A percentile compares a stretch with the other conserved stretches of the same genome.
Conservation (phyloP, 2,888 invertebrate genomes). For the Protonemura montana region DNA sequence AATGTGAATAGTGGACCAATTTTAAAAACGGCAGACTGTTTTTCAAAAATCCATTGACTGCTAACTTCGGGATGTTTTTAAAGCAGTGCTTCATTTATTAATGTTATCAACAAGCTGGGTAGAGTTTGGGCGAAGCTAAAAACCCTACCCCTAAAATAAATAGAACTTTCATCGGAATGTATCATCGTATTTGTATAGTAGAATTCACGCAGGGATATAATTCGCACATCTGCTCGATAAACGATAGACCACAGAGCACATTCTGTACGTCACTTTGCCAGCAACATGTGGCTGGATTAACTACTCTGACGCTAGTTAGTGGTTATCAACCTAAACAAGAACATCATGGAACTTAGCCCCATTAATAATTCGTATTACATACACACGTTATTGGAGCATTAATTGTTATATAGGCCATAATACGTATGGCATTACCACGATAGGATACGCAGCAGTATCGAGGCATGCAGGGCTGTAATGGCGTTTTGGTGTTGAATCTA, state of each 20-base stretch:
- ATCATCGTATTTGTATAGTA: background rate
- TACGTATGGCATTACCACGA: slow-evolving; percentile 12
- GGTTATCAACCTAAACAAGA: slow-evolving; percentile 28
- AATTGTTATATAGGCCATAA: slow-evolving; percentile 4
- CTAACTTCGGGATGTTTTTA: too few species aligned
- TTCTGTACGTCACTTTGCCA: background rate
- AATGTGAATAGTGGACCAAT: too few species aligned
- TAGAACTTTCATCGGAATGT: background rate
- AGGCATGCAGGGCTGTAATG: background rate
- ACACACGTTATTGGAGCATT: background rate
- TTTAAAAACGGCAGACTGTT: too few species aligned
- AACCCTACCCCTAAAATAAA: too few species aligned
- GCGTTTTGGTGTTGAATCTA: background rate
- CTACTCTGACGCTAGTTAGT: slow-evolving; percentile 16
- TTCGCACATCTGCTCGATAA: background rate
- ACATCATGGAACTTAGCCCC: slow-evolving; percentile 24
- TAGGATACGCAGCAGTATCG: background rate
- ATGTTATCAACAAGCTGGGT: too few species aligned
- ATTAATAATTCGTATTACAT: slow-evolving; percentile 17
- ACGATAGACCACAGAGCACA: background rate
- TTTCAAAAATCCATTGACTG: too few species aligned
- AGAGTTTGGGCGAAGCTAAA: too few species aligned
- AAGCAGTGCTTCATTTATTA: too few species aligned
- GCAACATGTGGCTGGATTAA: slow-evolving; percentile 27
- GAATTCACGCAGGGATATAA: background rate